Evolutionary conservation across 2,113 vertebrate genomes (phyloP).

Genomic region (Cololabis saira): DNA sequence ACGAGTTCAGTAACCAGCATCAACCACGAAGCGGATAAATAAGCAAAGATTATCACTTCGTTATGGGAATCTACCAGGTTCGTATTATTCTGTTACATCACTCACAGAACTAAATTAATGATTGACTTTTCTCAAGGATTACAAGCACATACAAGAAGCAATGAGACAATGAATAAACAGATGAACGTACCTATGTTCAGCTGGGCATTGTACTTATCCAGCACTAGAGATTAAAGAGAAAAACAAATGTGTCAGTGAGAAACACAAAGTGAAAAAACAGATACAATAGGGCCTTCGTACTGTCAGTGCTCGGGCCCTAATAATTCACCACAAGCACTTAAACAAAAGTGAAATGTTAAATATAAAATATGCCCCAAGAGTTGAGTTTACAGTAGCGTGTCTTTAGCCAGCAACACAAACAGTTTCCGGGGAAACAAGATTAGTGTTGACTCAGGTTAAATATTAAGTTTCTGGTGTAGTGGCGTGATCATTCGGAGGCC

Average conservation of each 20-base stretch:
- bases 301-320: too few relatives aligned
- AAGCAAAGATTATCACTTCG: conserved; percentile 23
- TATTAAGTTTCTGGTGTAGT: conserved; percentile 42
- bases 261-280: background rate
- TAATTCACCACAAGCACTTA: background rate
- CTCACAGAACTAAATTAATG: background rate
- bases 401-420: conserved; percentile 6
- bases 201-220: conserved; percentile 92
- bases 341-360: background rate
- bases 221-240: conserved; percentile 80
- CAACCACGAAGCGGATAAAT: conserved; percentile 40
- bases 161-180: background rate
- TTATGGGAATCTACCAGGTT: conserved; percentile 21
- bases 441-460: conserved; percentile 64
- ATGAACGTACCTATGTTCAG: conserved; percentile 88
- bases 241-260: conserved; percentile 7
- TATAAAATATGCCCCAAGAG: conserved; percentile 6
- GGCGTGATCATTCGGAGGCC: conserved; percentile 15
- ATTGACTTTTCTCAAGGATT: background rate
- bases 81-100: background rate
- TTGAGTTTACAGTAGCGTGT: background rate
- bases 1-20: conserved; percentile 15
- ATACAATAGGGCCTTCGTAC: too few relatives aligned
- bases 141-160: background rate
- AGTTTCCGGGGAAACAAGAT: conserved; percentile 13